Conservation (phyloP, 2,113 vertebrate species). For the Xiphophorus maculatus region DNA sequence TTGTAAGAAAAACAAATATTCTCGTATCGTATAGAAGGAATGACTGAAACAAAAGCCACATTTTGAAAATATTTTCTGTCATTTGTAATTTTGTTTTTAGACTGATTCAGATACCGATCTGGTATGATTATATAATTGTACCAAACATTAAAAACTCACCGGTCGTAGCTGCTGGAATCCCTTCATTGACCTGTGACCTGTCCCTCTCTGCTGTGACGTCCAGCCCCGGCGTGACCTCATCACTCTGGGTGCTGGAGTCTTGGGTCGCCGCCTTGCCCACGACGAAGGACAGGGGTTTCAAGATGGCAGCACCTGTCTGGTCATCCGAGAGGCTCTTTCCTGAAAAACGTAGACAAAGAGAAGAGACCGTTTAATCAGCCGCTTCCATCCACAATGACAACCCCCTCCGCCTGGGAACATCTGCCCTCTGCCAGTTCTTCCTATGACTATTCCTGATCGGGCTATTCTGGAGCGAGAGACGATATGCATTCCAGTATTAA, state of each 20-base stretch:
- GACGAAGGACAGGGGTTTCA: conserved; percentile 42
- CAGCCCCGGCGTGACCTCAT: conserved; percentile 48
- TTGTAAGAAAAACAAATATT: too few relatives aligned
- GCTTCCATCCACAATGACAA: conserved; percentile 44
- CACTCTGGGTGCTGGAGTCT: conserved; percentile 89
- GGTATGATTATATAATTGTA: neutral
- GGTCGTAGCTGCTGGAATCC: conserved; percentile 15
- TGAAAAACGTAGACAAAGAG: conserved; percentile 63
- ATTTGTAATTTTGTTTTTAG: too few relatives aligned
- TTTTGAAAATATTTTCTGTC: too few relatives aligned
- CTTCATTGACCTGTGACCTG: conserved; percentile 25
- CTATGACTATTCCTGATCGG: conserved; percentile 72
- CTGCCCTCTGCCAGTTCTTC: conserved; percentile 58
- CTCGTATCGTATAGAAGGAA: too few relatives aligned
- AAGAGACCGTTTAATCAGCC: conserved; percentile 60
- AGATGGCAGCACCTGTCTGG: conserved; percentile 56
- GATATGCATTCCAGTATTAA: conserved; percentile 72
- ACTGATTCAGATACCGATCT: too few relatives aligned
- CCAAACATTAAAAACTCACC: conserved; percentile 65
- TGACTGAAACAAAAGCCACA: too few relatives aligned
- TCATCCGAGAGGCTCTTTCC: conserved; percentile 82
- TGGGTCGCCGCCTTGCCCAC: conserved; percentile 77
- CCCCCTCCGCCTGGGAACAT: conserved; percentile 43
- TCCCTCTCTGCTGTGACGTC: conserved; percentile 26
- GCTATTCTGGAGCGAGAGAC: conserved; percentile 75